phyloP scores from a whole-genome alignment of 2,797 vertebrate species.

The Pseudocheirus occidentalis region DNA sequence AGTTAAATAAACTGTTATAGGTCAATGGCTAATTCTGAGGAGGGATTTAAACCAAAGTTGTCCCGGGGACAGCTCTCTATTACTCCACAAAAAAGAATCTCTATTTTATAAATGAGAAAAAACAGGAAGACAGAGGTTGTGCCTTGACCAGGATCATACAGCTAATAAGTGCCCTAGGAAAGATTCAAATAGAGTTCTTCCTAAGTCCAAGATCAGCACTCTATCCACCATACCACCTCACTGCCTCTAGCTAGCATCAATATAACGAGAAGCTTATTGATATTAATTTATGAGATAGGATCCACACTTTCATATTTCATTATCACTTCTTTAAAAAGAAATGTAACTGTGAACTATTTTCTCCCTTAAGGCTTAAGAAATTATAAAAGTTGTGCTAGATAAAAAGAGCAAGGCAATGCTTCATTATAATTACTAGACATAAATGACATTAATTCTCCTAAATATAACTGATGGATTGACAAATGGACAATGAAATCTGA shows the following conservation, averaged over 20 bases:
- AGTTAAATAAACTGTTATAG: not conserved
- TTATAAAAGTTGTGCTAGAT: not conserved
- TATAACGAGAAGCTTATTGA: constrained; percentile 22
- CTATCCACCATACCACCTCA: not conserved
- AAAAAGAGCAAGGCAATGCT: not conserved
- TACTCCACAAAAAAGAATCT: not conserved
- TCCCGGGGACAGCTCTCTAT: not conserved
- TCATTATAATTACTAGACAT: constrained; percentile 37
- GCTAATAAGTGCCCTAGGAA: not conserved
- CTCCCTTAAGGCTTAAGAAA: constrained; percentile 20
- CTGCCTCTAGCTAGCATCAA: not conserved
- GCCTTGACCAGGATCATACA: not conserved
- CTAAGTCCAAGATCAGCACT: not conserved
- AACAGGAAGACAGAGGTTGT: not conserved
- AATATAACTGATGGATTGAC: not conserved
- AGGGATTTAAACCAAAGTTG: not conserved
- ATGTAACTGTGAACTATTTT: not conserved
- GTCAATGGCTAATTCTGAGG: not conserved
- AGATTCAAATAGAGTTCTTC: not conserved
- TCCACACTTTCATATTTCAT: not conserved
- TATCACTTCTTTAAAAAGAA: not conserved
- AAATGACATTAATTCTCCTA: constrained; percentile 20
- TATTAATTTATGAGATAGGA: not conserved
- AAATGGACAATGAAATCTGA: constrained; percentile 1
- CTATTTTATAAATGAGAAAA: not conserved